Evolutionary conservation across 1,140 invertebrate species (phyloP), one percentile per base, ranked within the genome.

Genomic region (Zaprionus ghesquierei): DNA sequence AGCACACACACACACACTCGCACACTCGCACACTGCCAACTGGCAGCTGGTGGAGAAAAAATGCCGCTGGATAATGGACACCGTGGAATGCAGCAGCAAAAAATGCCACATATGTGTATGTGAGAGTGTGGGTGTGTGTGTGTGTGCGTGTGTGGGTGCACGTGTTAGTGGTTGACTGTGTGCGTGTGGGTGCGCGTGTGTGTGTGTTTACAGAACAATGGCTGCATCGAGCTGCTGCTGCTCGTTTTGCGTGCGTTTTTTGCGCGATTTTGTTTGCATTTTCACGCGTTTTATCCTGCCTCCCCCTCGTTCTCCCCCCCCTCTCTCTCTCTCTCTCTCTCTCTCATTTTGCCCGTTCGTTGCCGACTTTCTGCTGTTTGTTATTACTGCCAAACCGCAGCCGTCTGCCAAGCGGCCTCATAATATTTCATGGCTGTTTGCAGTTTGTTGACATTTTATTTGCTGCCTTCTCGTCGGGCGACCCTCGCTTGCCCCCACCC

Each of bases 371-470:
- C 9, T 44, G 65, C 12, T 38, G 49, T 73, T 35, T 69, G 69
- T 64, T 69, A 63, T 62, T 70, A 49, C 66, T 75, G 64, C 55
- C 60, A 74, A 65, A 50, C 70, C 56, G 35, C 72, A 77, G 68
- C 44, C 65, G 60, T 64, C 63, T 51, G 29, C 71, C 75, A 72
- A 81, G 69, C 72, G 53, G 75, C 70, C 79, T 86, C 79, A 87
- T 86, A 86, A 86, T 86, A 87, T 86, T 86, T 86, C 82, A 86
- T 86, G 65, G 82, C 75, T 79, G 75, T 69, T 81, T 79, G 82
- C 82, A 87, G 79, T 82, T 87, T 86, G 82, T 82, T 86, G 82
- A 87, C 82, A 85, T 86, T 78, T 77, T 68, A 81, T 63, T 69
- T 73, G 15, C 22, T 27, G 35, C 51, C 49, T 44, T 51, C 33